Conservation (phyloP, 1,140 invertebrate species). For the Pararge aegeria region DNA sequence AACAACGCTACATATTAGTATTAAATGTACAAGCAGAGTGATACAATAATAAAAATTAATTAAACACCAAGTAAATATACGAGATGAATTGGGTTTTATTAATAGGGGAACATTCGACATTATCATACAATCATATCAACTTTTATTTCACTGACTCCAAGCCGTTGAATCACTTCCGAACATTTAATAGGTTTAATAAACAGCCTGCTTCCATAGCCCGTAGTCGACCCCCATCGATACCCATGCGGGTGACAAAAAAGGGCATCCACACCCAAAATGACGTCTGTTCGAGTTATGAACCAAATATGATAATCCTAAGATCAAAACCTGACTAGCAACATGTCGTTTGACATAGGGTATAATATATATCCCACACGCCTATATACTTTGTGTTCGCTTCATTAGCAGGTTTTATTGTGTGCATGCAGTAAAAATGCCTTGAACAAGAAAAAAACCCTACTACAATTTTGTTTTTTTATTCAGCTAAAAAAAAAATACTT, state of each 20-base stretch:
- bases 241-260: slow-evolving; percentile 58
- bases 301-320: slow-evolving; percentile 29
- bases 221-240: slow-evolving; percentile 42
- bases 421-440: too few relatives aligned
- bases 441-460: too few relatives aligned
- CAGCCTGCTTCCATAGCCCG: slow-evolving; percentile 19
- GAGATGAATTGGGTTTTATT: too few relatives aligned
- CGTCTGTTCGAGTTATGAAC: slow-evolving; percentile 41
- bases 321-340: neutral
- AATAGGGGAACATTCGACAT: neutral
- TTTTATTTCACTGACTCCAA: neutral
- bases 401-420: too few relatives aligned
- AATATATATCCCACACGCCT: too few relatives aligned
- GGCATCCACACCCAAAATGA: slow-evolving; percentile 39
- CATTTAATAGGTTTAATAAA: slow-evolving; percentile 16
- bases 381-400: too few relatives aligned
- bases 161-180: neutral
- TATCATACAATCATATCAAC: neutral
- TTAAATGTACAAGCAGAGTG: too few relatives aligned
- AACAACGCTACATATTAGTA: too few relatives aligned
- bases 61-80: too few relatives aligned
- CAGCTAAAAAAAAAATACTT: too few relatives aligned
- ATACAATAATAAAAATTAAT: too few relatives aligned
- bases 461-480: too few relatives aligned
- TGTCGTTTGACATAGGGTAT: neutral